Evolutionary conservation across 2,113 vertebrate genomes (phyloP), one percentile per base, ranked within the genome.

Genomic region (Sinocyclocheilus rhinocerous): DNA sequence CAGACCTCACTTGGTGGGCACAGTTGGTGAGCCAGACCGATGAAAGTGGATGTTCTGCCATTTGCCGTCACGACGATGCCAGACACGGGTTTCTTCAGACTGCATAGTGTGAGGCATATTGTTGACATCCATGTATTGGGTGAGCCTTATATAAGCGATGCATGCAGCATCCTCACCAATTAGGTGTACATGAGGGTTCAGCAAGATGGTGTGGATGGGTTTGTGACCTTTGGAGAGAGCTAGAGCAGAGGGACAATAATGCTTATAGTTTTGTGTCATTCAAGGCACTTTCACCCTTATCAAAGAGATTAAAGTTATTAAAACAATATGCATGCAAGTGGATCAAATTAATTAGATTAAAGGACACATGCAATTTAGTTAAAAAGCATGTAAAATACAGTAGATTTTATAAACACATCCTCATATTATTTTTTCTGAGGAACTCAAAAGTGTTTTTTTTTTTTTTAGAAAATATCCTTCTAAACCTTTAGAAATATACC

Each of bases 41-140:
- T 99, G 98, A 93, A 99, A 98, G 91, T 99, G 98, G 89, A 99
- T 96, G 20, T 98, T 99, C 94, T 99, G 98, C 98, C 98, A 99
- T 90, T 99, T 99, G 70, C 96, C 94, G 75, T 99, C 98, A 0
- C 97, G 96, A 85, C 98, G 97, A 90, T 99, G 97, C 98, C 98
- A 99, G 89, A 99, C 97, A 0, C 98, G 96, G 0, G 97, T 99
- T 91, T 99, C 98, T 94, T 99, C 98, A 0, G 98, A 97, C 94
- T 99, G 98, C 97, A 97, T 97, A 6, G 97, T 99, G 91, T 97
- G 96, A 16, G 98, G 98, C 96, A 96, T 94, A 39, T 96, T 96
- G 1, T 91, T 93, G 76, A 92, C 81, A 26, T 99, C 97, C 89
- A 98, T 96, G 94, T 98, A 99, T 93, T 99, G 98, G 0, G 97